A percentile compares a stretch with the other conserved stretches of the same genome.
Evolutionary conservation across 2,113 vertebrate genomes (phyloP).

Genomic region (Grantiella picta): DNA sequence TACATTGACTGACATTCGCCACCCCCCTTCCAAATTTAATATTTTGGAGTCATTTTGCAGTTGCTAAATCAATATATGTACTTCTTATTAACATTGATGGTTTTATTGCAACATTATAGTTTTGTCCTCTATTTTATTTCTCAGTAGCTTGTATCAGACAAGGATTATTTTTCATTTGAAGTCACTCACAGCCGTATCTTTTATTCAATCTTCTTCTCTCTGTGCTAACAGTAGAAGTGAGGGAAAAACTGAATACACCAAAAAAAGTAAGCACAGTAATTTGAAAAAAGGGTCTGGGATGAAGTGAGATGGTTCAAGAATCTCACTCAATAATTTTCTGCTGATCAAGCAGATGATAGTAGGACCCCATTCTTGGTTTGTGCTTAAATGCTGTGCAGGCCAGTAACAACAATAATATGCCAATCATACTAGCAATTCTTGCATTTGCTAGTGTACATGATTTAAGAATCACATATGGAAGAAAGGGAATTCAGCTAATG

Average conservation of each 20-base stretch:
- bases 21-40: not conserved
- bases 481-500: not conserved
- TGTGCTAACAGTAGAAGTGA: not conserved
- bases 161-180: not conserved
- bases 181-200: not conserved
- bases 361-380: not conserved
- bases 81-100: not conserved
- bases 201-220: not conserved
- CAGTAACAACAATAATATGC: not conserved
- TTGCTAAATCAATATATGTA: not conserved
- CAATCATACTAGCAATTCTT: not conserved
- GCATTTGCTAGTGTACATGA: not conserved
- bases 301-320: not conserved
- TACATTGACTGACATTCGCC: accelerated
- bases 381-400: not conserved
- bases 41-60: not conserved
- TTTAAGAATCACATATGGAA: not conserved
- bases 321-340: not conserved
- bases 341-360: not conserved
- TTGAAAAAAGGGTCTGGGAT: not conserved
- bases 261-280: not conserved
- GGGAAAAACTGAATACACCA: not conserved
- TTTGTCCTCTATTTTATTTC: not conserved
- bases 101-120: not conserved
- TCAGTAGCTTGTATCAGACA: not conserved